These are phyloP conservation scores for Tineola bisselliella DNA, from an alignment of 2,888 invertebrate genomes.

Conservation along the genomic window DNA sequence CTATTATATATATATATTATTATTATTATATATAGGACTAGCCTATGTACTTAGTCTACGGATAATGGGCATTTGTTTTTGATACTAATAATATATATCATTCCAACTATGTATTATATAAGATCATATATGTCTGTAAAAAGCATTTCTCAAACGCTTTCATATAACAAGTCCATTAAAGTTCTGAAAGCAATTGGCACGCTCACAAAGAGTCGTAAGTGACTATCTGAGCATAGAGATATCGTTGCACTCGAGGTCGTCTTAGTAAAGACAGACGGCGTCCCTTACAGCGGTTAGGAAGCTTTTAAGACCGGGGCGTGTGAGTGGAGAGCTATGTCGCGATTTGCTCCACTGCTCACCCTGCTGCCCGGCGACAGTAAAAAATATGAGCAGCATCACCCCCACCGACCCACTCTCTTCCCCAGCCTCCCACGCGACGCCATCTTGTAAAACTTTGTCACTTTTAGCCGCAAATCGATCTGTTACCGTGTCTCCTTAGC, in stretches of 20 bases:
- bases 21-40: too few species aligned
- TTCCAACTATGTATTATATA: too few species aligned
- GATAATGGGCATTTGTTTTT: too few species aligned
- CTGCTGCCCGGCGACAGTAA: constrained; percentile 55
- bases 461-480: constrained; percentile 64
- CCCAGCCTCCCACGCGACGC: constrained; percentile 34
- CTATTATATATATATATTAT: constrained; percentile 26
- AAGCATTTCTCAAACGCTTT: neutral
- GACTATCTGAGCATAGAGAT: neutral
- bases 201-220: neutral
- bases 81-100: too few species aligned
- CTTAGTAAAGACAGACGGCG: constrained; percentile 7
- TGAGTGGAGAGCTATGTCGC: constrained; percentile 64
- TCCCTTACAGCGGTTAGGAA: constrained; percentile 18
- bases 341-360: constrained; percentile 66
- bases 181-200: constrained; percentile 3
- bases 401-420: constrained; percentile 18
- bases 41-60: too few species aligned
- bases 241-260: constrained; percentile 1
- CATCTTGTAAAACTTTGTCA: constrained; percentile 67
- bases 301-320: constrained; percentile 58
- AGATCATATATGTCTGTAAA: neutral
- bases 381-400: constrained; percentile 51
- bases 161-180: neutral
- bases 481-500: constrained; percentile 23